Evolutionary conservation across 2,797 vertebrate genomes (phyloP), one percentile per base, ranked within the genome.

Genomic region (Chelon labrosus): DNA sequence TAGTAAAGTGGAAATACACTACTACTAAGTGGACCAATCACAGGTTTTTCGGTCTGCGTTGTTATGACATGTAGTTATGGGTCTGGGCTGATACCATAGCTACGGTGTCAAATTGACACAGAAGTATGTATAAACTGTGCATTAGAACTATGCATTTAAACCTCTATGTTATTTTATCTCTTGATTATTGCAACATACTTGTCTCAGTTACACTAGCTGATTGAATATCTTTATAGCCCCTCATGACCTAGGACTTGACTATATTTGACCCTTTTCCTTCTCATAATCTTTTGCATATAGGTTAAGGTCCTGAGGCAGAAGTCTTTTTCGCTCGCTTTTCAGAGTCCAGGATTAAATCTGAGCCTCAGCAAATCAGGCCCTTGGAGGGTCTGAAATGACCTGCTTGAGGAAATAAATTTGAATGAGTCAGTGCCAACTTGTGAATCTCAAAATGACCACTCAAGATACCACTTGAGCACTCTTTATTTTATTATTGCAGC

Each of bases 291-390:
- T 3, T 37, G 3, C 12, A 25, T 44, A 55, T 8, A 62, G 50
- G 22, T 61, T 44, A 19, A 12, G 17, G 14, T 22, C 37, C 37
- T 44, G 13, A 25, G 37, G 49, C 53, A 58, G n/a, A 17, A 35
- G 49, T 56, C 3, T 46, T 71, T 27, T 65, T 60, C 54, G 42
- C 25, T 56, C 20, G 37, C 7, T 55, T 51, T 12, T 27, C 17
- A 25, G 54, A 39, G 42, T 62, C 51, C 62, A 38, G 41, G 62
- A 5, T 63, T 61, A 58, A 75, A 65, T 52, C 7, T 54, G 17
- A 64, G 41, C 37, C 9, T 39, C 54, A 55, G 56, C 73, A 39
- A 22, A 61, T 58, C 42, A 46, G 55, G 16, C 20, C n/a, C 55
- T 35, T 25, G 9, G 11, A 76, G 65, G 64, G 37, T 60, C 12